These are phyloP conservation scores for Taxidea taxus DNA, from an alignment of 2,113 vertebrate species.

Conservation along the genomic window DNA sequence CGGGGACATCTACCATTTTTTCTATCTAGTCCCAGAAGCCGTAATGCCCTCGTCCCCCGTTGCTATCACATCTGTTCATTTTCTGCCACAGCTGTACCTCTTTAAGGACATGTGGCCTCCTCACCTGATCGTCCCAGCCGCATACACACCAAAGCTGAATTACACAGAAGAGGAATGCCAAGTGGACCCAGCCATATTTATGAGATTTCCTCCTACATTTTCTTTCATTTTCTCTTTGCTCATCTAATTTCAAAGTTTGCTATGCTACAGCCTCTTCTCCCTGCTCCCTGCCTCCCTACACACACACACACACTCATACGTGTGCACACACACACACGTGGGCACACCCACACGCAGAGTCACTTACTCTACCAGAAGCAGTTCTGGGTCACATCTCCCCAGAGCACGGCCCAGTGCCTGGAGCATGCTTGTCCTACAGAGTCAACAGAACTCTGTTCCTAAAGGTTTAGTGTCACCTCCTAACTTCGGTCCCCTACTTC, in stretches of 20 bases:
- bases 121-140: neutral
- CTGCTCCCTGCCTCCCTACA: neutral
- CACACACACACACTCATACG: neutral
- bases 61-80: neutral
- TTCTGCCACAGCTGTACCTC: neutral
- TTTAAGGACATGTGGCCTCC: neutral
- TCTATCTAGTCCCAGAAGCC: neutral
- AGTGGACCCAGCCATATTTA: neutral
- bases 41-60: no score
- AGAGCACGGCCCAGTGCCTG: neutral
- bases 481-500: neutral
- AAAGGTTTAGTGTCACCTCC: neutral
- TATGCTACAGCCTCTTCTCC: neutral
- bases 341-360: neutral
- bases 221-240: neutral
- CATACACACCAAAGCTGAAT: neutral
- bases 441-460: neutral
- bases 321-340: neutral
- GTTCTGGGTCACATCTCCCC: neutral
- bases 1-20: neutral
- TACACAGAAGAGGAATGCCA: neutral
- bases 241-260: neutral
- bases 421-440: no score
- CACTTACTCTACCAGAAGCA: neutral
- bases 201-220: neutral